A percentile compares a stretch with the other conserved stretches of the same genome.
These are phyloP conservation scores for Monoplex corrugatus DNA, from an alignment of 2,888 invertebrate genomes.

Conservation along the genomic window DNA sequence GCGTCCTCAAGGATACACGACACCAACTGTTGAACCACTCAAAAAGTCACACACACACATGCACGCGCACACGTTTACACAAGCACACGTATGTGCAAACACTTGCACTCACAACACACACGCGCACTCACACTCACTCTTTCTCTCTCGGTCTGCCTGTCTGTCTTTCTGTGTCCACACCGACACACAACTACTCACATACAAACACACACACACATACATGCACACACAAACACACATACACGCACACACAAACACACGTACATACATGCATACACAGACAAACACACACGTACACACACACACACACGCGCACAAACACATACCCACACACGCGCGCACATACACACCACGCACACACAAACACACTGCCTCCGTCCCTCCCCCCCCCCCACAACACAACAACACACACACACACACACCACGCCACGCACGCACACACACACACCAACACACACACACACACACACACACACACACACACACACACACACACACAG, in stretches of 20 bases:
- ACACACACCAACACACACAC: slow-evolving; percentile 9
- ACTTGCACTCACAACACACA: too few relatives aligned
- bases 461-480: slow-evolving; percentile 18
- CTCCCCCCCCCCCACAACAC: background rate
- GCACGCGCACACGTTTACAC: background rate
- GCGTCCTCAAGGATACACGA: too few relatives aligned
- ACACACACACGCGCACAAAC: too few relatives aligned
- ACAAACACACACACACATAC: too few relatives aligned
- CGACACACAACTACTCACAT: background rate
- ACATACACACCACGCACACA: background rate
- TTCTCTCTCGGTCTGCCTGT: too few relatives aligned
- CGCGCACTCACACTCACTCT: too few relatives aligned
- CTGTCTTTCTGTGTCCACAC: too few relatives aligned
- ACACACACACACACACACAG: background rate
- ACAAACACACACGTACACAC: too few relatives aligned
- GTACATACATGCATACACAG: too few relatives aligned
- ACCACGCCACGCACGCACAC: background rate
- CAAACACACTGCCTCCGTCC: background rate
- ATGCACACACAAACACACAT: background rate
- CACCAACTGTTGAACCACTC: too few relatives aligned
- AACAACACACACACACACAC: background rate
- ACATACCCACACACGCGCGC: background rate
- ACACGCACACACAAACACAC: background rate
- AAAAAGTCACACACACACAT: background rate
- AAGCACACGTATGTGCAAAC: background rate